phyloP scores from a whole-genome alignment of 2,797 vertebrate genomes.

The Erpetoichthys calabaricus region DNA sequence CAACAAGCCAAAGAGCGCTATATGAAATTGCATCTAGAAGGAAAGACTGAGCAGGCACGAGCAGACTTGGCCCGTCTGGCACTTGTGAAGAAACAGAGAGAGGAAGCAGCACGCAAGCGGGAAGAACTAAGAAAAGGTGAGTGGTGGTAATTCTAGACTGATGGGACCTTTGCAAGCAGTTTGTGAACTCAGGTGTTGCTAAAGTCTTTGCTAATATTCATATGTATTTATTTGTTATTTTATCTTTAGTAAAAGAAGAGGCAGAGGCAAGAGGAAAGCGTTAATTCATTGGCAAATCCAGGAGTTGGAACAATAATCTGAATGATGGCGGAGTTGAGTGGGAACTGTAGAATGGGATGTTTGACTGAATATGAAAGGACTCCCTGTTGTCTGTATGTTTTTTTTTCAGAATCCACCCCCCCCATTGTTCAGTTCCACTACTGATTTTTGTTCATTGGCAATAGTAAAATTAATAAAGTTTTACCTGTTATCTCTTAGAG shows the following conservation, averaged over 20 bases:
- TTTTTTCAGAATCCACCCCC: too few species aligned
- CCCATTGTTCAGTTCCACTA: too few species aligned
- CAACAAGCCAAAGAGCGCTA: conserved; percentile 63
- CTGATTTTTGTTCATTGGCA: too few species aligned
- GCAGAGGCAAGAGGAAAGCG: conserved; percentile 51
- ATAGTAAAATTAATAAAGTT: too few species aligned
- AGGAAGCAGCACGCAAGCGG: conserved; percentile 58
- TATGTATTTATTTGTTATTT: not conserved
- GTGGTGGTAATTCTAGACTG: not conserved
- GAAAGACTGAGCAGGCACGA: conserved; percentile 61
- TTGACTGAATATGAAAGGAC: too few species aligned
- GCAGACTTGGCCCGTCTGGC: conserved; percentile 60
- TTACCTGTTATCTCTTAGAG: too few species aligned
- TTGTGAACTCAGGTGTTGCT: not conserved
- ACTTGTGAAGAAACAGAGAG: conserved; percentile 64
- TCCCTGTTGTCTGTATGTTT: too few species aligned
- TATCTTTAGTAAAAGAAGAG: conserved; percentile 35
- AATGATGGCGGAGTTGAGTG: too few species aligned
- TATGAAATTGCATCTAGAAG: conserved; percentile 64
- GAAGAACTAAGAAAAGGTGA: conserved; percentile 52
- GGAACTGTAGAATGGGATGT: too few species aligned
- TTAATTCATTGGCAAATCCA: conserved; percentile 19
- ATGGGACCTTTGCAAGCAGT: not conserved
- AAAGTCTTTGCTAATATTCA: not conserved
- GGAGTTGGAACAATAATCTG: too few species aligned